Conservation (phyloP, 2,888 invertebrate species). For the Hoplodrina blanda region DNA sequence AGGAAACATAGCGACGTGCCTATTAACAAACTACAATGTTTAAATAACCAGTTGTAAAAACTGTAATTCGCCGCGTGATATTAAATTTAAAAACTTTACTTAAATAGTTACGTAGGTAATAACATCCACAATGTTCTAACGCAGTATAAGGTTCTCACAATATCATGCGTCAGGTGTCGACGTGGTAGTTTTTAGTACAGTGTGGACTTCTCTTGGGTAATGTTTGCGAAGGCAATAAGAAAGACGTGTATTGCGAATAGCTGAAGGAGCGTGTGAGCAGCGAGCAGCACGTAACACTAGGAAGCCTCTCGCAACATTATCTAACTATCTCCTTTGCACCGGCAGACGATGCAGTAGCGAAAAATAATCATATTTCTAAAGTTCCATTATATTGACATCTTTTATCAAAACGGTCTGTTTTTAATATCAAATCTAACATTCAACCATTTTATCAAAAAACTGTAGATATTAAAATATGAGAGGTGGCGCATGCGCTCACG, state of each 20-base stretch:
- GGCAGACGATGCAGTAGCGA: slow-evolving; percentile 1
- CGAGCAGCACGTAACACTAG: slow-evolving; percentile 80
- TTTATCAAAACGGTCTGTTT: background rate
- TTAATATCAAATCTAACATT: background rate
- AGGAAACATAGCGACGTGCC: slow-evolving; percentile 75
- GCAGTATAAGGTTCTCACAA: slow-evolving; percentile 37
- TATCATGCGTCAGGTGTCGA: slow-evolving; percentile 9
- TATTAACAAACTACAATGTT: slow-evolving; percentile 64
- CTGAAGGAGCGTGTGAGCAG: slow-evolving; percentile 65
- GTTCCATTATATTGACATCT: background rate
- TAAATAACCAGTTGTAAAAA: slow-evolving; percentile 58
- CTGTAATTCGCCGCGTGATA: background rate
- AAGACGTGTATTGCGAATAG: slow-evolving; percentile 68
- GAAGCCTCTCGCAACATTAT: slow-evolving; percentile 83
- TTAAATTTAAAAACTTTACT: background rate
- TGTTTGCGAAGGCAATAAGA: slow-evolving; percentile 68
- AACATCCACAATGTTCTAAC: slow-evolving; percentile 3
- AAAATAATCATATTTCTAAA: slow-evolving; percentile 6
- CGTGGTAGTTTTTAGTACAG: slow-evolving; percentile 51
- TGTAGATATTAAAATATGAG: background rate
- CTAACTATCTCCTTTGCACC: slow-evolving; percentile 70
- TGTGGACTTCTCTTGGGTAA: slow-evolving; percentile 70
- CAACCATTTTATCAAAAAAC: background rate
- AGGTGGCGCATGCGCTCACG: slow-evolving; percentile 20
- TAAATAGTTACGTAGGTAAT: slow-evolving; percentile 8